A percentile compares a stretch with the other conserved stretches of the same genome.
These are phyloP conservation scores for Mesocricetus auratus DNA, from an alignment of 2,113 vertebrate species.

Conservation along the genomic window DNA sequence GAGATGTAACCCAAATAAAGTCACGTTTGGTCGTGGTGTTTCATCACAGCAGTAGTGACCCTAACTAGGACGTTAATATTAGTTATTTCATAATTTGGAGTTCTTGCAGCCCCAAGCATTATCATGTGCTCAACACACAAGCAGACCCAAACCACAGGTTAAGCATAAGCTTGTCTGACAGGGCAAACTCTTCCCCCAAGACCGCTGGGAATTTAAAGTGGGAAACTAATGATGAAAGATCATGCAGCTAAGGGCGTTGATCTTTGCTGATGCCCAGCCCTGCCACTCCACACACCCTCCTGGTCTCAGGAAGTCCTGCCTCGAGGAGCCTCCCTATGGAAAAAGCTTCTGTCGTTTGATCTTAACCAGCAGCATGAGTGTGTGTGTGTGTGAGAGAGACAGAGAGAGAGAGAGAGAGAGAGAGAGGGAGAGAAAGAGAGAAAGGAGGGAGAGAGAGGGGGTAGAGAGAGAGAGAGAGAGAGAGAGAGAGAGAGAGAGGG, in stretches of 20 bases:
- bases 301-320: not conserved
- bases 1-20: not conserved
- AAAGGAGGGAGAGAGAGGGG: too few relatives aligned
- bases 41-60: too few relatives aligned
- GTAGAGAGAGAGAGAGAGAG: too few relatives aligned
- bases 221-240: not conserved
- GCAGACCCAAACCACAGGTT: not conserved
- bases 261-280: not conserved
- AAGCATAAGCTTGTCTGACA: not conserved
- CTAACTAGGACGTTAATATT: not conserved
- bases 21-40: not conserved
- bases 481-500: too few relatives aligned
- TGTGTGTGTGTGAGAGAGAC: not conserved
- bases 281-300: not conserved
- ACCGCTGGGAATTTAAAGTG: not conserved
- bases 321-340: fast-evolving
- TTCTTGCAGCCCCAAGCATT: not conserved
- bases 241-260: too few relatives aligned
- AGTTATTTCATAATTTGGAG: not conserved
- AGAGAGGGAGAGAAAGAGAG: too few relatives aligned
- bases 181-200: not conserved
- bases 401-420: not conserved
- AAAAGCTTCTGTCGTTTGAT: not conserved
- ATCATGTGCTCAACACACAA: not conserved
- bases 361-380: not conserved